Conservation (phyloP, 1,140 invertebrate species). For the Cephus cinctus region DNA sequence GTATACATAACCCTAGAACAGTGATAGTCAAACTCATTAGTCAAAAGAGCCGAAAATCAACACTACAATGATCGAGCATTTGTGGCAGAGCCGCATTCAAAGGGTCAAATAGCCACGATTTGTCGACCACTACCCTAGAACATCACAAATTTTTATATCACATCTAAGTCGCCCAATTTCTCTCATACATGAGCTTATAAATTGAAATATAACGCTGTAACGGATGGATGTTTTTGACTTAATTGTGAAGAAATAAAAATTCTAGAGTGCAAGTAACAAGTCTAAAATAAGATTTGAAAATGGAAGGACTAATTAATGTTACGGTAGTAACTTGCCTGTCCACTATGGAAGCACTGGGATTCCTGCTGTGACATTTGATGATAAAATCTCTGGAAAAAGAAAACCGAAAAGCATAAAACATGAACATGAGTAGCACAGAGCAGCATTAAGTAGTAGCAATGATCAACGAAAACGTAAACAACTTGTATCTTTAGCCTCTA, state of each 20-base stretch:
- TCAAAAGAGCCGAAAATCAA: too few relatives aligned
- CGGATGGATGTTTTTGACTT: conserved; percentile 29
- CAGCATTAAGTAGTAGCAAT: background rate
- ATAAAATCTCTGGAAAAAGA: conserved; percentile 57
- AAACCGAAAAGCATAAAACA: conserved; percentile 29
- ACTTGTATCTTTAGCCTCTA: too few relatives aligned
- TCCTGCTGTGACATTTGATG: conserved; percentile 76
- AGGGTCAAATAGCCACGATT: too few relatives aligned
- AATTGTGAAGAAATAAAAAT: conserved; percentile 34
- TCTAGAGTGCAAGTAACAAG: background rate
- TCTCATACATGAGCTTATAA: too few relatives aligned
- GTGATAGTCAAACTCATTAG: background rate
- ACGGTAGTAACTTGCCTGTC: conserved; percentile 71
- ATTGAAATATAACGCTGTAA: too few relatives aligned
- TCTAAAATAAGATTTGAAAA: background rate
- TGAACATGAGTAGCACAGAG: conserved; percentile 24
- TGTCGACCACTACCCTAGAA: too few relatives aligned
- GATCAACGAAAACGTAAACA: background rate
- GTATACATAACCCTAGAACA: background rate
- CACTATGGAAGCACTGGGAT: conserved; percentile 70
- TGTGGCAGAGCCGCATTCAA: too few relatives aligned
- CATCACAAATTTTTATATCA: too few relatives aligned
- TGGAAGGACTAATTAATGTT: conserved; percentile 2
- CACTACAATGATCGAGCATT: too few relatives aligned
- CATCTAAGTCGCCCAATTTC: too few relatives aligned